Base-by-base conservation (phyloP, 1,140 invertebrate species). In the Trichonephila inaurata region DNA sequence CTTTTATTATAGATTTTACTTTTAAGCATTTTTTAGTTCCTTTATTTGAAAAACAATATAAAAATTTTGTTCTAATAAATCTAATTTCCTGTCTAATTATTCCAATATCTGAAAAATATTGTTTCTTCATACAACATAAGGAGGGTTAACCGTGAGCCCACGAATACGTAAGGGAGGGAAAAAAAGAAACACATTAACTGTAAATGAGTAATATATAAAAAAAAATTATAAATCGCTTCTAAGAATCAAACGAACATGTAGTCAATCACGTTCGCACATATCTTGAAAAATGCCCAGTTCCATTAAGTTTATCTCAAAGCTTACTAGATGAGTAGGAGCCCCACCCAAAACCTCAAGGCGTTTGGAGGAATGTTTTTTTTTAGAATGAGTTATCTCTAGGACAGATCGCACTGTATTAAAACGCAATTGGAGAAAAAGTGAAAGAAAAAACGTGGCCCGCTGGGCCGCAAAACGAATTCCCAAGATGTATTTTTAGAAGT, bases 251-350 rank as follows among this genome's bases (percentile, higher is more conserved):
- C 19, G n/a, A 44, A 66, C 66, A 62, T 77, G 88, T 44, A 18
- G 40, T 89, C 66, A 89, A 89, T 89, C 88, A 89, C 88, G 88
- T 89, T 66, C 88, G 28, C 88, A 89, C 88, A 89, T 89, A 88
- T 87, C 85, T 28, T 21, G 61, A 24, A 64, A 88, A 88, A 16
- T 85, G 86, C 33, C 86, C 33, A 64, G n/a, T 64, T 66, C 86
- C 86, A 88, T 88, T 88, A 88, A 58, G 28, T 62, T 58, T 88
- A 58, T 77, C 88, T 69, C 44, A 28, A 24, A 88, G 58, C 16
- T 62, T 19, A 72, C 44, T 51, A 89, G 60, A 19, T 88, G 61
- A 72, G 8, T 72, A 58, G 0, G 88, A 51, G 58, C 66, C 88
- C 88, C 88, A 89, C 88, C 88, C 88, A 64, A 6, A 64, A 24